Base-by-base conservation (phyloP, 2,797 vertebrate species). In the Malacoctenus gilli region DNA sequence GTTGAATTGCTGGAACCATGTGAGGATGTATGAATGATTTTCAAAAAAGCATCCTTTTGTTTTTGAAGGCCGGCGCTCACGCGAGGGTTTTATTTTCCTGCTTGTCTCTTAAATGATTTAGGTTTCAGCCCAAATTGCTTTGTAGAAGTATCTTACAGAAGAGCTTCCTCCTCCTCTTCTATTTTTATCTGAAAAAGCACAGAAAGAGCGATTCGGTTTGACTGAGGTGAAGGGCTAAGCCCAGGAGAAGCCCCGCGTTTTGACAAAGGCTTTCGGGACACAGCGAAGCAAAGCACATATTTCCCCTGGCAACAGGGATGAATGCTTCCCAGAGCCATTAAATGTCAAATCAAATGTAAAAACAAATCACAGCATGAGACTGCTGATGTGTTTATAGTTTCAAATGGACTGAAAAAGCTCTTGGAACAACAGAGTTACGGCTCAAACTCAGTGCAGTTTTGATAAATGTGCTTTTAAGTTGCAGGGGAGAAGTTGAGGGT, bases 271-370 rank as follows among this genome's bases (percentile, higher is more conserved):
- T 52, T 52, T 15, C 1, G 37, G 18, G 32, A 39, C 15, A 14
- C 30, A 30, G 14, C 55, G 13, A 48, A 62, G 40, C 14, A 10
- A n/a, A 14, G 9, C 14, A 42, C 12, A 51, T 4, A 28, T 75
- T 59, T 59, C 38, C 32, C 15, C 4, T 53, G n/a, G 43, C 31
- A 46, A 48, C 54, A 42, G 15, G 42, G 37, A 67, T 54, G 32
- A 63, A 70, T 37, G 44, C 30, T 47, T 60, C 51, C 19, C 13
- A n/a, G 15, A 56, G 46, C 19, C 53, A 60, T 36, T 65, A 54
- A 52, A 71, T 73, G 62, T 62, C 49, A 68, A 70, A 52, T 49
- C 51, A 64, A 43, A 79, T 32, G 31, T 68, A 61, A 62, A 68
- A 59, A 58, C 35, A 73, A 68, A 72, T 64, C 42, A 53, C 57